Conservation (phyloP, 2,888 invertebrate species). For the Lochmaea crataegi region DNA sequence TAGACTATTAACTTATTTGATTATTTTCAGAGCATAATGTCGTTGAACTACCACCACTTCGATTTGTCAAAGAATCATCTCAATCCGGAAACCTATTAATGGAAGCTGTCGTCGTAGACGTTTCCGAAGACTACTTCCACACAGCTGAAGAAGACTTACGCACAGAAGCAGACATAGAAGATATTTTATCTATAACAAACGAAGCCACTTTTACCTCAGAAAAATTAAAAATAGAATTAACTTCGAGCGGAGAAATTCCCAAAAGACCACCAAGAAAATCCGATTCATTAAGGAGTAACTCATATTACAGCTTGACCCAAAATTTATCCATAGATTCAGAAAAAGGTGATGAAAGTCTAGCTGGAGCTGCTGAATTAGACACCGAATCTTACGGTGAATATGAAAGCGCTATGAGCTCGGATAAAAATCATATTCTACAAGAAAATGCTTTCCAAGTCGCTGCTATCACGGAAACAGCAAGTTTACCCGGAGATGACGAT, state of each 20-base stretch:
- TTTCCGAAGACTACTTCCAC: slow-evolving; percentile 85
- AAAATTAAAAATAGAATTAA: slow-evolving; percentile 67
- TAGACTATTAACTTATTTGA: background rate
- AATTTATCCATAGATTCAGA: slow-evolving; percentile 72
- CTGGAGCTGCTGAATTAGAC: slow-evolving; percentile 69
- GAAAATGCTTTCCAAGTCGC: slow-evolving; percentile 62
- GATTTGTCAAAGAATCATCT: slow-evolving; percentile 90
- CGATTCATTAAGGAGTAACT: slow-evolving; percentile 69
- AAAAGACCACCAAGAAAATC: slow-evolving; percentile 74
- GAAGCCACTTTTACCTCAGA: slow-evolving; percentile 72
- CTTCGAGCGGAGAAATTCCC: slow-evolving; percentile 70
- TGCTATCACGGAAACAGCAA: slow-evolving; percentile 63
- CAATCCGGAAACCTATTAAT: slow-evolving; percentile 87
- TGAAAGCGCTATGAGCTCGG: slow-evolving; percentile 74
- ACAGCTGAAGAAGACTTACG: slow-evolving; percentile 85
- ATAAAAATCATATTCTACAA: slow-evolving; percentile 60
- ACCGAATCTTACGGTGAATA: slow-evolving; percentile 74
- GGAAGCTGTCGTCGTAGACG: slow-evolving; percentile 93
- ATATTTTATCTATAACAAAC: slow-evolving; percentile 81
- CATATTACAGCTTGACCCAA: slow-evolving; percentile 73
- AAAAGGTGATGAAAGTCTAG: slow-evolving; percentile 64
- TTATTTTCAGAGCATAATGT: slow-evolving; percentile 77
- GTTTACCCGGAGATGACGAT: slow-evolving; percentile 61
- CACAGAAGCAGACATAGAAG: slow-evolving; percentile 89
- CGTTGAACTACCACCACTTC: slow-evolving; percentile 85